These are phyloP conservation scores for Ceratitis capitata DNA, from an alignment of 1,140 invertebrate genomes.

Conservation along the genomic window DNA sequence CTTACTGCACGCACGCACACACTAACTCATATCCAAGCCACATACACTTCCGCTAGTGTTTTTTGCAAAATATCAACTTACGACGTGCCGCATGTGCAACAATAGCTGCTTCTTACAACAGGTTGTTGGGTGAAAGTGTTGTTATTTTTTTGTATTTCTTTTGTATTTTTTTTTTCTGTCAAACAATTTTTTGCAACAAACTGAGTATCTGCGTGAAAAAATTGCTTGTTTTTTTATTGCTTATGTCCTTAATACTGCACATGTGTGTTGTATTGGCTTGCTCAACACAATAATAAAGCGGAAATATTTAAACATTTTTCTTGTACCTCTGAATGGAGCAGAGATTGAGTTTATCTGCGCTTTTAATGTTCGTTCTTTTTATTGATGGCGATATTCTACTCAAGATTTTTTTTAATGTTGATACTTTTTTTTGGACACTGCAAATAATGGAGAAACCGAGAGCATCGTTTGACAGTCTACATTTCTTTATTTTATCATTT, in stretches of 20 bases:
- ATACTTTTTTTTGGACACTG: not conserved
- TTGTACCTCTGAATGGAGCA: conserved; percentile 48
- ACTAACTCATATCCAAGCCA: not conserved
- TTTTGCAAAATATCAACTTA: not conserved
- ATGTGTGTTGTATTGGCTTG: not conserved
- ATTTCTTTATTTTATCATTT: too few relatives aligned
- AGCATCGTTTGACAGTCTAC: too few relatives aligned
- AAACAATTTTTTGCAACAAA: not conserved
- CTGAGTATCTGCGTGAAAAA: not conserved
- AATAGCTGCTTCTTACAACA: conserved; percentile 6
- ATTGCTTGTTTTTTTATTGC: not conserved
- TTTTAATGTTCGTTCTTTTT: conserved; percentile 15
- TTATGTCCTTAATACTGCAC: not conserved
- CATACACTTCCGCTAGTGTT: not conserved
- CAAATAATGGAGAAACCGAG: too few relatives aligned
- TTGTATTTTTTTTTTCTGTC: not conserved
- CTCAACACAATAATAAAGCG: conserved; percentile 61
- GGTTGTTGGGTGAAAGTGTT: conserved; percentile 31
- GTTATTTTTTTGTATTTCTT: not conserved
- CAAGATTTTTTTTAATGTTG: not conserved
- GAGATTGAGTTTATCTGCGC: not conserved
- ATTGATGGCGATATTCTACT: not conserved
- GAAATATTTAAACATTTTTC: conserved; percentile 66
- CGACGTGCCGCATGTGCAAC: conserved; percentile 4
- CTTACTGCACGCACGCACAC: not conserved